Base-by-base conservation (phyloP, 2,888 invertebrate genomes). In the Ctenicera cuprea region DNA sequence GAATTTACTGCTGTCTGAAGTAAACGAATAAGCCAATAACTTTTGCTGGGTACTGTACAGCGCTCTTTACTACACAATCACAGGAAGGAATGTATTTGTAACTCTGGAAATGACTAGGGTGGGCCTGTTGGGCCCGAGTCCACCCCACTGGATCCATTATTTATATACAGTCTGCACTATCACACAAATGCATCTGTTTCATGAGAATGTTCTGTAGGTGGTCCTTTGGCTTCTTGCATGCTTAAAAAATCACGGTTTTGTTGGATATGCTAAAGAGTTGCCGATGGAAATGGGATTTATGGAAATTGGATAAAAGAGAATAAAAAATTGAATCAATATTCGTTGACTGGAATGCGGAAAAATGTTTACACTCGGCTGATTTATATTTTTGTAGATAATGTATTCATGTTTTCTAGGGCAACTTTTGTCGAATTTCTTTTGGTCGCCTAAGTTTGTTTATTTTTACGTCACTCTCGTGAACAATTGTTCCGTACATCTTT, bases 221-320 rank as follows among this genome's bases (percentile, higher is more conserved):
- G 50, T 61, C 50, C 43, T 30, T 43, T 57, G 45, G 18, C 11
- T 54, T 22, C 41, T 52, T 64, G 63, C 62, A 41, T 54, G 33
- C 52, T 70, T 70, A 65, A 62, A 70, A 54, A 70, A 54, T 63
- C 52, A 38, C 43, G 45, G 48, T 57, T 69, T 52, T 61, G 70
- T n/a, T 54, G 63, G 50, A 45, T 63, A 70, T 70, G 70, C 69
- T 69, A 69, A 62, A 64, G 54, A 67, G 65, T 65, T 65, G 65
- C 38, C 65, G 38, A 57, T 65, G 43, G 57, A 69, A 70, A 70
- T 61, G 65, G 50, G 50, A 74, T 74, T 74, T 74, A 74, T 74
- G 74, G 74, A 74, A 74, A 73, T 73, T 73, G 68, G 73, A 69
- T 69, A 57, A 73, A 63, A 59, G 68, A 73, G 65, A 73, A 68